Evolutionary conservation across 2,888 invertebrate species (phyloP).

Genomic region (Lypha dubia): DNA sequence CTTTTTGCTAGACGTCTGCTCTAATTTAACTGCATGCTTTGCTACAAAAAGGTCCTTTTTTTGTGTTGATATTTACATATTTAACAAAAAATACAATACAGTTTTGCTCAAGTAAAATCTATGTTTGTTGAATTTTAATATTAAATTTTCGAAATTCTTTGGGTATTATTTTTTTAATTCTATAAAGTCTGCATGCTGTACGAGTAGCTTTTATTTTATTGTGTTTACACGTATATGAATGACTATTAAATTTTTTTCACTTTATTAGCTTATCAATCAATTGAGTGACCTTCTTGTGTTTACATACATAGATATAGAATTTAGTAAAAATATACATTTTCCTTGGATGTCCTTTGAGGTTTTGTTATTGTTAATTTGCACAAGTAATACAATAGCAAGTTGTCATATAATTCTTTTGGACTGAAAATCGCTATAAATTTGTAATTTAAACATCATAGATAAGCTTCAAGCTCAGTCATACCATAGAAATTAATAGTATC

Average conservation of each 20-base stretch:
- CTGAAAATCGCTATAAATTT: not conserved
- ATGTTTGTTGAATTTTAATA: not conserved
- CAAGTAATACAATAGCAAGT: not conserved
- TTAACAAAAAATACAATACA: not conserved
- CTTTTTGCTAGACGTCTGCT: constrained; percentile 16
- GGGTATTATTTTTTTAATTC: not conserved
- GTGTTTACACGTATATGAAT: not conserved
- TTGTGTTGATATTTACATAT: not conserved
- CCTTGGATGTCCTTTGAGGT: constrained; percentile 25
- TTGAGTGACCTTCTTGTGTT: constrained; percentile 30
- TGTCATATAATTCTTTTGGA: not conserved
- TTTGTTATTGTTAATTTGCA: constrained; percentile 21
- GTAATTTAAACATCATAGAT: constrained; percentile 10
- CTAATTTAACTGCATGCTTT: constrained; percentile 9
- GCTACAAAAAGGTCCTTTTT: constrained; percentile 17
- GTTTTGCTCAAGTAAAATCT: constrained; percentile 5
- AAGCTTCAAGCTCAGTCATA: not conserved
- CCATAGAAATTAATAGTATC: not conserved
- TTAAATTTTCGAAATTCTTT: not conserved
- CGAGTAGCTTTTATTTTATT: not conserved
- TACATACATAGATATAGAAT: not conserved
- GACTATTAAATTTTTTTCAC: no score
- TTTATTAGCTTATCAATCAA: constrained; percentile 28
- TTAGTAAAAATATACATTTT: constrained; percentile 7
- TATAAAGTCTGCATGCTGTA: not conserved